A percentile compares a stretch with the other conserved stretches of the same genome.
Conservation (phyloP, 2,797 vertebrate species). For the Helicolenus hilgendorfi region DNA sequence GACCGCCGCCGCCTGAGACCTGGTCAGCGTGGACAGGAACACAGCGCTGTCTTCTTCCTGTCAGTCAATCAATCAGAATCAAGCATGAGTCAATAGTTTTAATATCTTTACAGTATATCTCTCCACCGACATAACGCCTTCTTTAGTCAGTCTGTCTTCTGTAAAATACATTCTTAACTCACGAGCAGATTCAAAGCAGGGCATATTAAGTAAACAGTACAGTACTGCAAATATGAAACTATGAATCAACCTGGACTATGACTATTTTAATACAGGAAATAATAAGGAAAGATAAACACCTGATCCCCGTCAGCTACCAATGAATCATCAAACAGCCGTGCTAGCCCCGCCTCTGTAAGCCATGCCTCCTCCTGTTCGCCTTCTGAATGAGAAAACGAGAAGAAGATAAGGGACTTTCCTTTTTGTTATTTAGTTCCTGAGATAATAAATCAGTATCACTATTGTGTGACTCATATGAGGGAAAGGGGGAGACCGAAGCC, state of each 20-base stretch:
- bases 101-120: not conserved
- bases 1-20: constrained; percentile 95
- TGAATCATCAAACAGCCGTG: constrained; percentile 92
- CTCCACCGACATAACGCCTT: not conserved
- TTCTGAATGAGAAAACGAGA: constrained; percentile 84
- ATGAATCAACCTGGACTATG: not conserved
- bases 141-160: not conserved
- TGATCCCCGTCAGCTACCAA: constrained; percentile 80
- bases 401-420: not conserved
- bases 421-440: not conserved
- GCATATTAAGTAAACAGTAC: not conserved
- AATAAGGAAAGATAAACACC: constrained; percentile 64
- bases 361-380: constrained; percentile 98
- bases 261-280: not conserved
- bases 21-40: constrained; percentile 95
- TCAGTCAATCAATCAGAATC: not conserved
- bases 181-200: not conserved
- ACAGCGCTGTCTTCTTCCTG: constrained; percentile 93
- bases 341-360: constrained; percentile 96
- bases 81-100: not conserved
- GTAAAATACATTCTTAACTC: not conserved
- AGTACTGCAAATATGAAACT: not conserved
- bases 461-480: too few relatives aligned
- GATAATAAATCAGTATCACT: not conserved
- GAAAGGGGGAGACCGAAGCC: not conserved